Conservation (phyloP, 2,888 invertebrate genomes). For the Empis livida region DNA sequence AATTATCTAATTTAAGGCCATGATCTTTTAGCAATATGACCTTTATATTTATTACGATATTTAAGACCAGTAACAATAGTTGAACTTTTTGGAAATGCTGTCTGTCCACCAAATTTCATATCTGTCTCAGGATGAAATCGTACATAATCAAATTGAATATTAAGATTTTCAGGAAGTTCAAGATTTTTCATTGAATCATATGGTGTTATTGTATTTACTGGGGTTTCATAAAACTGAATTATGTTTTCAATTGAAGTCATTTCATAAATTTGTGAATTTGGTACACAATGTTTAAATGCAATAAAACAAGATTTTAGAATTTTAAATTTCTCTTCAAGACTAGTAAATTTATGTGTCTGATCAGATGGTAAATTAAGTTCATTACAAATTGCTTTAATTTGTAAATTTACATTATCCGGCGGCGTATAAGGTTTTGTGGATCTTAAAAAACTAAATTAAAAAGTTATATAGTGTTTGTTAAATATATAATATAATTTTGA, state of each 20-base stretch:
- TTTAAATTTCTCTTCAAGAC: slow-evolving; percentile 43
- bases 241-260: slow-evolving; percentile 65
- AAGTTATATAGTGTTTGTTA: neutral
- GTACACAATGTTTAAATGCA: slow-evolving; percentile 62
- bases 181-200: slow-evolving; percentile 55
- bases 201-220: slow-evolving; percentile 56
- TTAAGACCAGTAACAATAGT: slow-evolving; percentile 76
- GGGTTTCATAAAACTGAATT: slow-evolving; percentile 55
- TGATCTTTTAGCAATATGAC: slow-evolving; percentile 49
- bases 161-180: slow-evolving; percentile 76
- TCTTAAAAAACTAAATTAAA: slow-evolving; percentile 53
- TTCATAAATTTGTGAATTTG: slow-evolving; percentile 67
- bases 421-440: slow-evolving; percentile 63
- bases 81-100: slow-evolving; percentile 75
- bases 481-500: too few species aligned
- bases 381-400: slow-evolving; percentile 47
- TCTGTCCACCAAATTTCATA: slow-evolving; percentile 56
- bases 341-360: slow-evolving; percentile 17
- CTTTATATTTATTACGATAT: slow-evolving; percentile 65
- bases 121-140: slow-evolving; percentile 75
- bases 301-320: slow-evolving; percentile 56
- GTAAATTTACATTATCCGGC: slow-evolving; percentile 47
- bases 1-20: slow-evolving; percentile 38
- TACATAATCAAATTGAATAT: slow-evolving; percentile 66
- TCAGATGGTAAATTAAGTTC: slow-evolving; percentile 40